phyloP scores from a whole-genome alignment of 2,888 invertebrate species.

The Lasioglossum calceatum region DNA sequence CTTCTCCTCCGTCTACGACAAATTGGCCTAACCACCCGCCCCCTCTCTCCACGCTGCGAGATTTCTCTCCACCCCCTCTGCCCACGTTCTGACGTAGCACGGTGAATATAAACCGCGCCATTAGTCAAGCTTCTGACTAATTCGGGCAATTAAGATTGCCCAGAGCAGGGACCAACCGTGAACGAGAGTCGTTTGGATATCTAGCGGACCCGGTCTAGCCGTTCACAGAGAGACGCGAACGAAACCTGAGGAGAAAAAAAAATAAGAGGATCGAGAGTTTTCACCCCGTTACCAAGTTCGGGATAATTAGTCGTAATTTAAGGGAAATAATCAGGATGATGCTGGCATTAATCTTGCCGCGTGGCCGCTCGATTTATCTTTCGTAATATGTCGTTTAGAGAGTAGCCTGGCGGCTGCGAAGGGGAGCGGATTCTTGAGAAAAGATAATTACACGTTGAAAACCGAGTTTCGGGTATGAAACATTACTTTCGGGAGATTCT shows the following conservation, averaged over 20 bases:
- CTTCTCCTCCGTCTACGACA: constrained; percentile 67
- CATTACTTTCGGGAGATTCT: not conserved
- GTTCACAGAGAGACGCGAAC: not conserved
- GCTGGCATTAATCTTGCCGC: constrained; percentile 43
- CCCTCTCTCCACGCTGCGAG: constrained; percentile 14
- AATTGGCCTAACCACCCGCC: constrained; percentile 63
- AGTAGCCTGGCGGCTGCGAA: not conserved
- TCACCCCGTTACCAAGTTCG: constrained; percentile 17
- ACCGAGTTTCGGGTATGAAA: not conserved
- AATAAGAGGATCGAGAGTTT: constrained; percentile 5
- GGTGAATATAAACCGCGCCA: constrained; percentile 72
- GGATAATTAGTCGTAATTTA: constrained; percentile 55
- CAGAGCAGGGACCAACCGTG: constrained; percentile 33
- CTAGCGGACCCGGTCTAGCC: constrained; percentile 26
- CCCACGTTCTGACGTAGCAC: constrained; percentile 47
- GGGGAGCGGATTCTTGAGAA: not conserved
- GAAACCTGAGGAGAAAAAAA: not conserved
- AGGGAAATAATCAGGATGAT: constrained; percentile 36
- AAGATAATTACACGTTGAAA: constrained; percentile 12
- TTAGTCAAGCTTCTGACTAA: constrained; percentile 78
- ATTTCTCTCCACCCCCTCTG: constrained; percentile 40
- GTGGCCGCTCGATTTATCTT: constrained; percentile 40
- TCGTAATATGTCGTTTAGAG: constrained; percentile 17
- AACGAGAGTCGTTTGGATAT: constrained; percentile 27
- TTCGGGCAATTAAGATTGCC: constrained; percentile 77